These are phyloP conservation scores for Stegana nigrithorax DNA, from an alignment of 2,888 invertebrate genomes.

Conservation along the genomic window DNA sequence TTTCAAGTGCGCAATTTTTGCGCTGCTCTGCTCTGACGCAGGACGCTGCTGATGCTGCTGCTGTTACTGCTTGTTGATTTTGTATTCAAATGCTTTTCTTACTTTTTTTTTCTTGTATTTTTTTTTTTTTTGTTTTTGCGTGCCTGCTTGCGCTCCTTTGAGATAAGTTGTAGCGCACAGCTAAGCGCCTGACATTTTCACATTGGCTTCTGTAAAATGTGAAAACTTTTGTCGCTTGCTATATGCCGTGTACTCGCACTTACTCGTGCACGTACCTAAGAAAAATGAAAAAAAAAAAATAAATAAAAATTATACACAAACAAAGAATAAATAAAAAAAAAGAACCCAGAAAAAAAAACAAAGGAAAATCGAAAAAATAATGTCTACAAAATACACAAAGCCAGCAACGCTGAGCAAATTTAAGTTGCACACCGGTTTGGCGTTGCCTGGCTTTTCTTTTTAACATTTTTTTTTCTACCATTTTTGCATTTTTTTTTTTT, in stretches of 20 bases:
- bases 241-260: background rate
- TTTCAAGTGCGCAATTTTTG: slow-evolving; percentile 25
- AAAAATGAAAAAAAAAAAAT: no score
- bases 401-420: background rate
- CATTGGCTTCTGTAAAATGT: slow-evolving; percentile 49
- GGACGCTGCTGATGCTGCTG: background rate
- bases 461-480: background rate
- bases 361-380: background rate
- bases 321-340: no score
- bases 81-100: slow-evolving; percentile 24
- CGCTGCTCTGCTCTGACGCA: background rate
- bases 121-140: slow-evolving; percentile 25
- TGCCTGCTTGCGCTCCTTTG: slow-evolving; percentile 40
- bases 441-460: no score
- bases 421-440: background rate
- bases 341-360: background rate
- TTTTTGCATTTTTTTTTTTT: no score
- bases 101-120: slow-evolving; percentile 54
- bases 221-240: slow-evolving; percentile 5
- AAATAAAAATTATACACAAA: no score
- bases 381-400: background rate
- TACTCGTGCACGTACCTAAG: no score
- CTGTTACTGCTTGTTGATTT: slow-evolving; percentile 5
- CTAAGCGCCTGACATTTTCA: slow-evolving; percentile 50
- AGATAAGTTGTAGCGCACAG: slow-evolving; percentile 48